These are phyloP conservation scores for Choloepus didactylus DNA, from an alignment of 2,797 vertebrate species.

Conservation along the genomic window DNA sequence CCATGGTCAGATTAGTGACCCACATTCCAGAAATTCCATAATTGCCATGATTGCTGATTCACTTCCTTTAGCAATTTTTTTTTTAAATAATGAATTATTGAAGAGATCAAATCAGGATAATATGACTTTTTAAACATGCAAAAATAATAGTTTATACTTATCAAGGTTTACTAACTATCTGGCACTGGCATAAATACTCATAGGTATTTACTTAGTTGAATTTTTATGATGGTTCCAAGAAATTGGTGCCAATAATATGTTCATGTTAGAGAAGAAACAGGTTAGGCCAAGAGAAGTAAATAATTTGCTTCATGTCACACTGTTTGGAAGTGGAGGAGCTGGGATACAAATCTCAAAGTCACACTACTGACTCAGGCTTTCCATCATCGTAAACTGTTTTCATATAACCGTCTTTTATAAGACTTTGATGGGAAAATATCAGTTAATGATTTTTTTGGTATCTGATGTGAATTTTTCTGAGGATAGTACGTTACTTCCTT, in stretches of 20 bases:
- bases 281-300: background rate
- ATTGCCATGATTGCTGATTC: background rate
- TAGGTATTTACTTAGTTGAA: background rate
- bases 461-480: background rate
- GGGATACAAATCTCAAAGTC: background rate
- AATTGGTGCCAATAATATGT: background rate
- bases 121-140: background rate
- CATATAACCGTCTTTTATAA: background rate
- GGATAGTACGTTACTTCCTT: background rate
- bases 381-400: background rate
- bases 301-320: background rate
- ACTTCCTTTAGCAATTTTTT: background rate
- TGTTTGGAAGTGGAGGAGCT: background rate
- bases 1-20: background rate
- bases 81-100: background rate
- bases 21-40: background rate
- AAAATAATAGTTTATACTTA: background rate
- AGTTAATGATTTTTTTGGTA: constrained; percentile 1
- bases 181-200: background rate
- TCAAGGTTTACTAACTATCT: background rate
- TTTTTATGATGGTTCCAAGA: background rate
- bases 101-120: constrained; percentile 5
- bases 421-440: background rate
- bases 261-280: background rate
- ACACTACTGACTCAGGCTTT: background rate